Evolutionary conservation across 2,888 invertebrate species (phyloP), one percentile per base, ranked within the genome.

Genomic region (Deilephila porcellus): DNA sequence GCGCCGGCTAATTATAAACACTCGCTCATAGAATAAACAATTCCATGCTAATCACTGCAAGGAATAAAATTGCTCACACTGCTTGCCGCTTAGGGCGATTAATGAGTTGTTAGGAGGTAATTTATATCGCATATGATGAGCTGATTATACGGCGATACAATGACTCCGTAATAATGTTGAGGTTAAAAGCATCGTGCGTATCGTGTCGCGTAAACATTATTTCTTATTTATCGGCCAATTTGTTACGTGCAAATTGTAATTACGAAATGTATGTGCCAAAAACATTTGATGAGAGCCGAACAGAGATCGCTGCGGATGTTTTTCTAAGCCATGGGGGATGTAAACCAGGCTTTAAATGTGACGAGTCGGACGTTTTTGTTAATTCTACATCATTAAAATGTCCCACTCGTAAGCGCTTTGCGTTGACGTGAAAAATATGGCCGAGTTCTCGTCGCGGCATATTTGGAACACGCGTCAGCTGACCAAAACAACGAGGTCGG

Each of bases 1-100:
- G 86, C 90, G 88, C 88, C 87, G 80, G 86, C 90, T 93, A 92
- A 93, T 93, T 92, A 92, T 92, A 92, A 85, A 85, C 85, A 80
- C 83, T 78, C 79, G 80, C 81, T 83, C 85, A 86, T 80, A 89
- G 85, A 84, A 91, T 86, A 89, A 86, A 86, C 86, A 86, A 82
- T 86, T 85, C 80, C 86, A 90, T 86, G 87, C 81, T 88, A 87
- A 91, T 88, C 82, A 80, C 74, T 78, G 74, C 84, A 89, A 88
- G 86, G 88, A 83, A 84, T 84, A 89, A 82, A 89, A 83, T 90
- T 82, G 88, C 85, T 82, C 86, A 85, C 81, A 78, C 80, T 76
- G 73, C 76, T 77, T 34, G 74, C 76, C 78, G 74, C 75, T 76
- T 81, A 78, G 79, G 80, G 77, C 81, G 81, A 83, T 84, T 85